Evolutionary conservation across 2,113 vertebrate species (phyloP), one percentile per base, ranked within the genome.

Genomic region (Prinia subflava): DNA sequence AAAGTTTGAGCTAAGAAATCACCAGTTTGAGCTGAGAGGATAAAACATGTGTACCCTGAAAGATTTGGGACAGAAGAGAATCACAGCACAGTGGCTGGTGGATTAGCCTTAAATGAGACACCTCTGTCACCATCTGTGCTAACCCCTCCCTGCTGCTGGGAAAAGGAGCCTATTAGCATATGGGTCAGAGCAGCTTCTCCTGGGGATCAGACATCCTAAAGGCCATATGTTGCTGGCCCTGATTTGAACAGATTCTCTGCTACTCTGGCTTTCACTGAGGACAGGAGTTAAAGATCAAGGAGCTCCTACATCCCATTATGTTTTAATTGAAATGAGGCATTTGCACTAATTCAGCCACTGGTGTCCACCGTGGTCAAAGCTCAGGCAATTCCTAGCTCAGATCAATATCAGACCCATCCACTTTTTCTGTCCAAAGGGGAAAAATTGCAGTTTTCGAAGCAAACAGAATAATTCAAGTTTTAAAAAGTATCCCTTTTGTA

Each of bases 41-140:
- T 77, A 89, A 88, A 10, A 90, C 47, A 86, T 73, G 50, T 5
- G 1, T 53, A 46, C 4, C 12, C 33, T 80, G 6, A 19, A 59
- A 57, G 42, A 81, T 77, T 6, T 87, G 70, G 22, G 70, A 49
- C 49, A 89, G 53, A 53, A 85, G 55, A 85, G 75, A 65, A 80
- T 76, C 68, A 6, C 31, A 83, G 18, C 14, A 9, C 57, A 52
- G 64, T 67, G 52, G 24, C 78, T 85, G 57, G 49, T 80, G 85
- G 90, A 60, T 94, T 95, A 93, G n/a, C 50, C 22, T 60, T 87
- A 52, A 84, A 33, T 89, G 70, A 90, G 49, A 50, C 31, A 81
- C 24, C 53, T 83, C 85, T 91, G 67, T 35, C 42, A 90, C 75
- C 64, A 92, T 83, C 92, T 97, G 94, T 95, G 87, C 80, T 59